These are phyloP conservation scores for Hydriomena furcata DNA, from an alignment of 2,888 invertebrate species.

Conservation along the genomic window DNA sequence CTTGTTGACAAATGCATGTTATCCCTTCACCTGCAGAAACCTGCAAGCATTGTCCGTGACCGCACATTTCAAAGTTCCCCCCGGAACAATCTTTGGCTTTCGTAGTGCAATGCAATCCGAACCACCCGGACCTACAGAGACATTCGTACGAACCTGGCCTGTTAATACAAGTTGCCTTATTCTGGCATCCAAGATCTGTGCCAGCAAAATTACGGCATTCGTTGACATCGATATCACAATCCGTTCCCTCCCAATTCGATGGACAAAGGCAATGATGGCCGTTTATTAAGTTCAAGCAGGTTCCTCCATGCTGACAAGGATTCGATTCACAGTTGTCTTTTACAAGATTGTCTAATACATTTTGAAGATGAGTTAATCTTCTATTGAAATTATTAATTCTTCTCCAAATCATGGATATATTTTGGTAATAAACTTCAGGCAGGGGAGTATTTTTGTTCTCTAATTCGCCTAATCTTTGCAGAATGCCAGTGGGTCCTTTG, in stretches of 20 bases:
- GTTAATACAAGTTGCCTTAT: slow-evolving; percentile 93
- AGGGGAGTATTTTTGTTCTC: slow-evolving; percentile 46
- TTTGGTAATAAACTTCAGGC: slow-evolving; percentile 43
- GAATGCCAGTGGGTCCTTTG: slow-evolving; percentile 46
- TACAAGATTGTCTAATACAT: slow-evolving; percentile 68
- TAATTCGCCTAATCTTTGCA: slow-evolving; percentile 54
- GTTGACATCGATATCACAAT: slow-evolving; percentile 92
- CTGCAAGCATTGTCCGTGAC: slow-evolving; percentile 92
- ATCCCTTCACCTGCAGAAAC: slow-evolving; percentile 86
- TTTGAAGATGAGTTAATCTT: slow-evolving; percentile 70
- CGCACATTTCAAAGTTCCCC: slow-evolving; percentile 91
- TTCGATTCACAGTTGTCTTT: slow-evolving; percentile 87
- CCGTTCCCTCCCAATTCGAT: slow-evolving; percentile 86
- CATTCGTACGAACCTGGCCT: slow-evolving; percentile 92
- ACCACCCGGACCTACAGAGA: slow-evolving; percentile 89
- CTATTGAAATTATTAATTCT: slow-evolving; percentile 57
- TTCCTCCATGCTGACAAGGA: slow-evolving; percentile 93
- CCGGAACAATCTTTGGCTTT: slow-evolving; percentile 88
- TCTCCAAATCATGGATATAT: slow-evolving; percentile 53
- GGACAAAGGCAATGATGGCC: slow-evolving; percentile 90
- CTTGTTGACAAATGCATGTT: slow-evolving; percentile 92
- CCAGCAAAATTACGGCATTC: slow-evolving; percentile 92
- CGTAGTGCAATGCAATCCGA: slow-evolving; percentile 92
- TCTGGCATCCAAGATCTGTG: slow-evolving; percentile 96
- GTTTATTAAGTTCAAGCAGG: slow-evolving; percentile 88